Percentiles rank a stretch among this genome's conserved stretches.
These are phyloP conservation scores for Bolborhynchus lineola DNA, from an alignment of 2,113 vertebrate genomes.

Conservation along the genomic window DNA sequence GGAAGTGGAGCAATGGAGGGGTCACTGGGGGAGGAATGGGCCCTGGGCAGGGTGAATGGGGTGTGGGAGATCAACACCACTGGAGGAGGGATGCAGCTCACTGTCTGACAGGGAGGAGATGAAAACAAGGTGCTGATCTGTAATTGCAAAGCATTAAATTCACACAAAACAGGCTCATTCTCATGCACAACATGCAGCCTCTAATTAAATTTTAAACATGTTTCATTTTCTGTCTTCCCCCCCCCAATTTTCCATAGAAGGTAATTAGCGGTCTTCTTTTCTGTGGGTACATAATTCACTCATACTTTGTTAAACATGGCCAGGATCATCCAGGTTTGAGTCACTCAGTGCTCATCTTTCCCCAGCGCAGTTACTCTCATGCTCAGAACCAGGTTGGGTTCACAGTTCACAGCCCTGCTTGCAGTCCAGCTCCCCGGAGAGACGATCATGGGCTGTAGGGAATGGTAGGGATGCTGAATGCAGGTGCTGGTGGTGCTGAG, in stretches of 20 bases:
- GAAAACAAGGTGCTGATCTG: not conserved
- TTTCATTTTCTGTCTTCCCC: constrained; percentile 22
- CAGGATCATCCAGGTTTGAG: not conserved
- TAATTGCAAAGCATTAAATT: constrained; percentile 10
- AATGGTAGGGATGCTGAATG: rapidly evolving
- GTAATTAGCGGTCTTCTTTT: constrained; percentile 43
- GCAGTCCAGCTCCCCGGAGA: not conserved
- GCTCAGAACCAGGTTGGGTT: not conserved
- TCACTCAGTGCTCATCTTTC: not conserved
- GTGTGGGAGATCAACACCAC: not conserved
- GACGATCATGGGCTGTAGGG: not conserved
- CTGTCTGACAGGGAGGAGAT: not conserved
- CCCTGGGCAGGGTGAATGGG: not conserved
- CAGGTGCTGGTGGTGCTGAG: not conserved
- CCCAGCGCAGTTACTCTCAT: not conserved
- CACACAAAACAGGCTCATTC: constrained; percentile 8
- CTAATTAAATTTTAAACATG: constrained; percentile 48
- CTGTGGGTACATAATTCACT: constrained; percentile 28
- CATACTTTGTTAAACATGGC: not conserved
- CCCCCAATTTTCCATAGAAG: not conserved
- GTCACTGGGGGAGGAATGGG: not conserved
- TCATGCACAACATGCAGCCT: not conserved
- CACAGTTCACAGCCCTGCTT: not conserved
- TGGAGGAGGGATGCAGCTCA: not conserved
- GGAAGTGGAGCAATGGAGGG: not conserved